Evolutionary conservation across 2,888 invertebrate genomes (phyloP).

Genomic region (Morpho helenor): DNA sequence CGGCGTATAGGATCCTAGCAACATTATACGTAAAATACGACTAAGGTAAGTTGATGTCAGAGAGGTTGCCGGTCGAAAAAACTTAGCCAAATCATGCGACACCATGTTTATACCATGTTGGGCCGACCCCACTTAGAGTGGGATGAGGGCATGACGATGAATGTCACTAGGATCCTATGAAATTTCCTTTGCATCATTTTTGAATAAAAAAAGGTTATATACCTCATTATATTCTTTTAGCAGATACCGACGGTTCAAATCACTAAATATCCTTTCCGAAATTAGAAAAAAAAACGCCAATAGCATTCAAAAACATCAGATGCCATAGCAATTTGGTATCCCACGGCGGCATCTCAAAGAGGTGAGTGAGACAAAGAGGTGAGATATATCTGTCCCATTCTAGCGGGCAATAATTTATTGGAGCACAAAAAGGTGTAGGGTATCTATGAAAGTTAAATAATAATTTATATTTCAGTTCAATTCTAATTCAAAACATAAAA

Average conservation of each 20-base stretch:
- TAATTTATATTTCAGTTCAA: too few species aligned
- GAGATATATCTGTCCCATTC: conserved; percentile 4
- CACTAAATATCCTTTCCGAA: conserved; percentile 6
- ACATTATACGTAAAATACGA: too few species aligned
- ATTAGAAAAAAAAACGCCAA: conserved; percentile 9
- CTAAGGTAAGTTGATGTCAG: too few species aligned
- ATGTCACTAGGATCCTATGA: too few species aligned
- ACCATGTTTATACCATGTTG: too few species aligned
- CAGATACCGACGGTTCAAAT: conserved; percentile 3
- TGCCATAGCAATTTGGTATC: conserved; percentile 15
- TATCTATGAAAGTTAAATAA: background rate
- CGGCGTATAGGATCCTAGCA: too few species aligned
- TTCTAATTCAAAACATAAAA: too few species aligned
- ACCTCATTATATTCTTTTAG: background rate
- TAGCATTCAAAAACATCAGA: conserved; percentile 14
- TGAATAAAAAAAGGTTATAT: background rate
- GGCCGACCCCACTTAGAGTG: too few species aligned
- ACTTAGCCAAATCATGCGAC: too few species aligned
- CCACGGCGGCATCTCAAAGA: conserved; percentile 23
- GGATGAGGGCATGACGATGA: too few species aligned
- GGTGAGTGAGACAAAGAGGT: conserved; percentile 10
- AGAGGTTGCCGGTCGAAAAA: too few species aligned
- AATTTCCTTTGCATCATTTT: too few species aligned
- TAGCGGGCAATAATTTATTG: conserved; percentile 8
- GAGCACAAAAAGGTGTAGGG: conserved; percentile 7